Conservation (phyloP, 2,797 vertebrate genomes). For the Pseudocheirus occidentalis region DNA sequence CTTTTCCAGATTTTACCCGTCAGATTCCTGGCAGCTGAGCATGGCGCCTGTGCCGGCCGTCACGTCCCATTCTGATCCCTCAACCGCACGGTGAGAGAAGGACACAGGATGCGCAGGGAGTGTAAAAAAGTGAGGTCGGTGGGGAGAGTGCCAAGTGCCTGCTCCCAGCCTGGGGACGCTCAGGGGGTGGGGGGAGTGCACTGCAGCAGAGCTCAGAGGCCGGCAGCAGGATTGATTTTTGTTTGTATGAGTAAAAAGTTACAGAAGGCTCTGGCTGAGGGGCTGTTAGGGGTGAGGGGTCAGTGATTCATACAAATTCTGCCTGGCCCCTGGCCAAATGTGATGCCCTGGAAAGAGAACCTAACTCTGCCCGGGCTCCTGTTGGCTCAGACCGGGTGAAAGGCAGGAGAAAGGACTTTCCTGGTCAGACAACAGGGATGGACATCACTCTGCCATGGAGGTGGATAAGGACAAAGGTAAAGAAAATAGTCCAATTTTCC, state of each 20-base stretch:
- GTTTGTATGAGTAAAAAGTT: constrained; percentile 87
- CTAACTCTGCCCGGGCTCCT: background rate
- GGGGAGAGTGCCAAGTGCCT: constrained; percentile 86
- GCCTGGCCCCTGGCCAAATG: constrained; percentile 79
- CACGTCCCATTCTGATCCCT: constrained; percentile 88
- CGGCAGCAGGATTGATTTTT: constrained; percentile 88
- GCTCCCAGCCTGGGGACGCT: constrained; percentile 81
- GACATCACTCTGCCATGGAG: constrained; percentile 15
- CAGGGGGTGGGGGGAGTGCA: constrained; percentile 85
- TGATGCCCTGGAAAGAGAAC: constrained; percentile 75
- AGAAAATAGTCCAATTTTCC: constrained; percentile 10
- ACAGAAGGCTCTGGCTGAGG: constrained; percentile 83
- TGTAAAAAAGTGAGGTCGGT: constrained; percentile 86
- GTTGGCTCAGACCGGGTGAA: background rate
- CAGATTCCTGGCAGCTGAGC: constrained; percentile 84
- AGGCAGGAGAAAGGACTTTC: background rate
- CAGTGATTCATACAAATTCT: constrained; percentile 83
- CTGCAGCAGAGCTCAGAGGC: constrained; percentile 88
- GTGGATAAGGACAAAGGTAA: constrained; percentile 1
- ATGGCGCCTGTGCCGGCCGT: constrained; percentile 87
- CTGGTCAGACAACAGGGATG: background rate
- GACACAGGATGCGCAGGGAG: constrained; percentile 88
- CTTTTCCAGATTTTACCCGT: constrained; percentile 81
- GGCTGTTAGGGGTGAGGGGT: constrained; percentile 72
- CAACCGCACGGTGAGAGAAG: constrained; percentile 87